Conservation (phyloP, 2,888 invertebrate species). For the Endomychus coccineus region DNA sequence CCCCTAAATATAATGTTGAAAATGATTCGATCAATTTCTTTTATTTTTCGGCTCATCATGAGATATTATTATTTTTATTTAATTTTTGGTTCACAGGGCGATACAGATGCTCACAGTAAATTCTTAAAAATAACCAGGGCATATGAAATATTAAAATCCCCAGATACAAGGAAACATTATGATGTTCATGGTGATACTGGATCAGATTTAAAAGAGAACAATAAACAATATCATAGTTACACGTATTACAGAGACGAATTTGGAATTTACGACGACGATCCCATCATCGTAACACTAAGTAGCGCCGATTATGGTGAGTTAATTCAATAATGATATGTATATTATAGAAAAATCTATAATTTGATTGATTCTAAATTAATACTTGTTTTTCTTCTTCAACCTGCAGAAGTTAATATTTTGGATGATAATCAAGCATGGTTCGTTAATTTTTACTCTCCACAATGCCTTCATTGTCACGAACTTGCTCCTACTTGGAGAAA, state of each 20-base stretch:
- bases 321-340: no score
- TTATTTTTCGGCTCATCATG: no score
- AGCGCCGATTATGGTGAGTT: constrained; percentile 64
- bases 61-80: no score
- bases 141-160: constrained; percentile 81
- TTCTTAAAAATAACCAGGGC: constrained; percentile 76
- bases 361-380: not conserved
- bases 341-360: constrained; percentile 1
- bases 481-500: constrained; percentile 77
- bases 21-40: no score
- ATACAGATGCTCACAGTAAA: constrained; percentile 63
- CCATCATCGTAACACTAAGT: constrained; percentile 69
- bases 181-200: constrained; percentile 68
- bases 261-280: constrained; percentile 82
- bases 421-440: constrained; percentile 67
- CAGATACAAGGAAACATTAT: constrained; percentile 68
- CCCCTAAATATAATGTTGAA: no score
- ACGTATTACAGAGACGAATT: constrained; percentile 72
- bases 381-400: not conserved
- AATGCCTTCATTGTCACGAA: constrained; percentile 78
- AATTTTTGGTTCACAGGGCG: constrained; percentile 50
- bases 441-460: constrained; percentile 82
- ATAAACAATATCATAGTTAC: constrained; percentile 69
- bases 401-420: constrained; percentile 42
- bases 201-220: constrained; percentile 48